These are phyloP conservation scores for Dicerorhinus sumatrensis DNA, from an alignment of 2,113 vertebrate genomes.

Conservation along the genomic window DNA sequence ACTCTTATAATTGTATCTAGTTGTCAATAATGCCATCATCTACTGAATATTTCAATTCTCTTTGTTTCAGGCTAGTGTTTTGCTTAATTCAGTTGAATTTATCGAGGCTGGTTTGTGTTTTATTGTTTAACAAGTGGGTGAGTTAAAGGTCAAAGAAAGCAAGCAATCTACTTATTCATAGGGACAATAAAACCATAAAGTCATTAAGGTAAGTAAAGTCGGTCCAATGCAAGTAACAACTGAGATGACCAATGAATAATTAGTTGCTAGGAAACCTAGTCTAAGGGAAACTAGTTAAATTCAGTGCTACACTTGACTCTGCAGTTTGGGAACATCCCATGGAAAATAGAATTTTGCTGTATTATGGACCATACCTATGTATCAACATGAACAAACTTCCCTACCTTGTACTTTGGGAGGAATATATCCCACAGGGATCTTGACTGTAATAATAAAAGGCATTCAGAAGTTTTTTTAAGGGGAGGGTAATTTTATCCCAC, in stretches of 20 bases:
- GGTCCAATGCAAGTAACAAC: neutral
- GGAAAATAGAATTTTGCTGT: neutral
- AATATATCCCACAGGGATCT: neutral
- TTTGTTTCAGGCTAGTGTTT: neutral
- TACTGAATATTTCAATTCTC: neutral
- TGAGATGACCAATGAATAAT: neutral
- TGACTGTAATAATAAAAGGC: neutral
- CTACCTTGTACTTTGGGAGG: neutral
- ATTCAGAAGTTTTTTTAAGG: neutral
- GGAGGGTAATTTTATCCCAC: constrained; percentile 9
- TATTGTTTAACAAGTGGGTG: neutral
- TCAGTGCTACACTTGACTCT: neutral
- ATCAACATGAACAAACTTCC: neutral
- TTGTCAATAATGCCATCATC: neutral
- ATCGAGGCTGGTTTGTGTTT: neutral
- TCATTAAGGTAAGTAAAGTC: constrained; percentile 43
- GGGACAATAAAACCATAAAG: constrained; percentile 57
- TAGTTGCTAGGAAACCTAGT: neutral
- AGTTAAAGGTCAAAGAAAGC: constrained; percentile 47
- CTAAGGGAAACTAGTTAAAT: neutral
- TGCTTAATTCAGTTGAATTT: constrained; percentile 19
- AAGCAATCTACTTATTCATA: neutral
- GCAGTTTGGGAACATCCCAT: neutral
- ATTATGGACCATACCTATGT: neutral
- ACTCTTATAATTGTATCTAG: neutral